Conservation (phyloP, 2,113 vertebrate species). For the Acrocephalus arundinaceus region DNA sequence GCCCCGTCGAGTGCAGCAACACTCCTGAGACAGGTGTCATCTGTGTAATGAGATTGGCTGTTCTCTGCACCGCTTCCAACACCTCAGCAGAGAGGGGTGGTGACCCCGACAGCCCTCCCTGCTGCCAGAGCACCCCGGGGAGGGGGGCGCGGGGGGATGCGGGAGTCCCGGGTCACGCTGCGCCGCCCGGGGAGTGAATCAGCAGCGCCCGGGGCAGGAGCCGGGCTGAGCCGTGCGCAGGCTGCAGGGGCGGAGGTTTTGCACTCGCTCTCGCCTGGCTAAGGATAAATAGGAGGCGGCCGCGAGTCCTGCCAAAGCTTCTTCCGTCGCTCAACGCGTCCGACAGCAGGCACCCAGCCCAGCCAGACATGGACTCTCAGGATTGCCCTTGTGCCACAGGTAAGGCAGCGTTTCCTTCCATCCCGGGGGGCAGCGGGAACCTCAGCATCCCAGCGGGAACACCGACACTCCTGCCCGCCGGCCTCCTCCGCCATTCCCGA, state of each 20-base stretch:
- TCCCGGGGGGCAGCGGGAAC: background rate
- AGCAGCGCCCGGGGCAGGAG: slow-evolving; percentile 42
- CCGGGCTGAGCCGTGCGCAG: slow-evolving; percentile 65
- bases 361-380: slow-evolving; percentile 72
- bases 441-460: background rate
- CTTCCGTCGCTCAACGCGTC: background rate
- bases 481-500: background rate
- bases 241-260: slow-evolving; percentile 61
- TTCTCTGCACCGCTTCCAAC: background rate
- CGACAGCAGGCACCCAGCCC: background rate
- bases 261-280: background rate
- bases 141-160: background rate
- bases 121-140: background rate
- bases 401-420: background rate
- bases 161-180: background rate
- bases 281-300: slow-evolving; percentile 68
- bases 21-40: background rate
- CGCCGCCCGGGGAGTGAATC: background rate
- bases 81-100: background rate
- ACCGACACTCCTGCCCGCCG: fast-evolving
- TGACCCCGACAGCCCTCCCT: background rate
- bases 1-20: fast-evolving
- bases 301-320: background rate
- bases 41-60: background rate
- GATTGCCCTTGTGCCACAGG: slow-evolving; percentile 75